Evolutionary conservation across 2,888 invertebrate genomes (phyloP).

Genomic region (Hemicrepidius hirtus): DNA sequence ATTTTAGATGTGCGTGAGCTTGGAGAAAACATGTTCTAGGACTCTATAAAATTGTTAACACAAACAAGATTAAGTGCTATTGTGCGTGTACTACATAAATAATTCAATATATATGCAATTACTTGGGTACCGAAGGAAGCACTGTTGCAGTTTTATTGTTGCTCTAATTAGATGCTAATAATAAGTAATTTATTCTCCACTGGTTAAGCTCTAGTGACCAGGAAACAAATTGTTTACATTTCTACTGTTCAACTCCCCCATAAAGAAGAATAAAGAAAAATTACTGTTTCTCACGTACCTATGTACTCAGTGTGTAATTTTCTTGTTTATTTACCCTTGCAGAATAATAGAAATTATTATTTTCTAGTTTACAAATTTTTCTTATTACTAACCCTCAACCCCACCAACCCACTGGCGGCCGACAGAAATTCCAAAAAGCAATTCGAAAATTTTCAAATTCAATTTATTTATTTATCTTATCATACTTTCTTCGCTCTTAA

Average conservation of each 20-base stretch:
- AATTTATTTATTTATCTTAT: no score
- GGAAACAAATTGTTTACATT: slow-evolving; percentile 34
- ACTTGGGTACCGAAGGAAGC: slow-evolving; percentile 15
- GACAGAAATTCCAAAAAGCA: no score
- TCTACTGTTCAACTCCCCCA: slow-evolving; percentile 22
- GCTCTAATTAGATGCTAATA: slow-evolving; percentile 32
- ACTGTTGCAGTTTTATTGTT: slow-evolving; percentile 4
- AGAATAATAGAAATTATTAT: no score
- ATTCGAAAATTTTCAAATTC: no score
- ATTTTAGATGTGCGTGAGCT: no score
- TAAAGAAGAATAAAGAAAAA: background rate
- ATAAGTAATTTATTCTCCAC: slow-evolving; percentile 14
- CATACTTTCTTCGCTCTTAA: no score
- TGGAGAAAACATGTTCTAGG: background rate
- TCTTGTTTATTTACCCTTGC: no score
- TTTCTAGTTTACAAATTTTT: background rate
- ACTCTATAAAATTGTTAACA: background rate
- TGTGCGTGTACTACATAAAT: slow-evolving; percentile 24
- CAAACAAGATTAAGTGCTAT: slow-evolving; percentile 11
- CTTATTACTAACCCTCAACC: no score
- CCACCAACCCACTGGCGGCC: no score
- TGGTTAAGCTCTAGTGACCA: slow-evolving; percentile 27
- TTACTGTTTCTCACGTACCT: background rate
- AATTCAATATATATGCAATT: slow-evolving; percentile 33
- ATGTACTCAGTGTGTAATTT: no score